Percentiles rank a stretch among this genome's conserved stretches.
These are phyloP conservation scores for Struthidea cinerea DNA, from an alignment of 2,113 vertebrate genomes.

Conservation along the genomic window DNA sequence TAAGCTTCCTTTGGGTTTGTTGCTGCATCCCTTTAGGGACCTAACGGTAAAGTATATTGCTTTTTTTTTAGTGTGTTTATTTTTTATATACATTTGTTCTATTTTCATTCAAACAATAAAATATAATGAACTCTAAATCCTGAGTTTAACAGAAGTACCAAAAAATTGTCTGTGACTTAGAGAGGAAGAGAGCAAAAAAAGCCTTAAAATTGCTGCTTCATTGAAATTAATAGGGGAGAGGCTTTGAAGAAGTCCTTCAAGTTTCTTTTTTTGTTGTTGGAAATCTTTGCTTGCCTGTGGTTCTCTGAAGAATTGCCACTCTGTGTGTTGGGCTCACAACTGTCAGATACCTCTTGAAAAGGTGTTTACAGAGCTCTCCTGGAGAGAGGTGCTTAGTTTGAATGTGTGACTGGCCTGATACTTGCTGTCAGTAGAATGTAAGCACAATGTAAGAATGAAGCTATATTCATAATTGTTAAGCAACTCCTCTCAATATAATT, in stretches of 20 bases:
- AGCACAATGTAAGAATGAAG: neutral
- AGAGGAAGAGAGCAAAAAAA: neutral
- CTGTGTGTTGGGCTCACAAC: neutral
- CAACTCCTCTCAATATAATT: neutral
- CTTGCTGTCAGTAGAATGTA: neutral
- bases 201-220: neutral
- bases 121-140: neutral
- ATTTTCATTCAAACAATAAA: neutral
- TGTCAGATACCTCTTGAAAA: neutral
- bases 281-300: neutral
- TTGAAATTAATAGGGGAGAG: neutral
- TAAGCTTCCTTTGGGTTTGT: constrained; percentile 90
- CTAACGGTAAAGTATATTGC: constrained; percentile 78
- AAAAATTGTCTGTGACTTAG: neutral
- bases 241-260: neutral
- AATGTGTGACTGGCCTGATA: neutral
- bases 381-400: neutral
- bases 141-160: neutral
- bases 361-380: neutral
- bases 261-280: neutral
- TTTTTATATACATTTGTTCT: neutral
- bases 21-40: constrained; percentile 96
- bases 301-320: neutral
- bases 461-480: neutral
- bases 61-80: neutral